Evolutionary conservation across 1,140 invertebrate genomes (phyloP), one percentile per base, ranked within the genome.

Genomic region (Drosophila mojavensis): DNA sequence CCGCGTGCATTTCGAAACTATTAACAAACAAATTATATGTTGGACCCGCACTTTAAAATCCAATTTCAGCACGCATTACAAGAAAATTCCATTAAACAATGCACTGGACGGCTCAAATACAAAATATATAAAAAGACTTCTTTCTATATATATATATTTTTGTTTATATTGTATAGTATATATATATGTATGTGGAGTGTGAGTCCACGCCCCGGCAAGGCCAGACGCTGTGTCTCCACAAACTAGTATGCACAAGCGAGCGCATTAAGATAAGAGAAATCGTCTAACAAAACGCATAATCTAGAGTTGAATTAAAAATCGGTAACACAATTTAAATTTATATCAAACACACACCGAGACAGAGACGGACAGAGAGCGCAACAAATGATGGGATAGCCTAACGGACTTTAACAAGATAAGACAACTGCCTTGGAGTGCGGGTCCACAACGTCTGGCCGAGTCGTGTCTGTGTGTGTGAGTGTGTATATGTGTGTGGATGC

Each of bases 71-170:
- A 76, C 65, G 79, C 75, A 90, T 86, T 86, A 91, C 90, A 91
- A 86, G 89, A 91, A 91, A 91, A 91, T 86, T 91, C 90, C 89
- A 91, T 91, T 91, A 91, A 88, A 90, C 81, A 89, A 89, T 73
- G 72, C 55, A 55, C n/a, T 53, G 15, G 28, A 33, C 48, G 43
- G 33, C 60, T 17, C 60, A n/a, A 15, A 24, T 48, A 36, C 28
- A 33, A 15, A 30, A 30, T 10, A 48, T 5, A 36, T 15, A 26
- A n/a, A 53, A n/a, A 13, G 30, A 30, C 30, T 30, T 30, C 17
- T 17, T 17, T 17, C 17, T 17, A 13, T 15, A 51, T 30, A 33
- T 54, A 33, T 33, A 51, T 51, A 51, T 26, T 13, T 26, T 5
- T 24, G 13, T 26, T 26, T 26, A 9, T 50, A 26, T 26, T 28